phyloP scores from a whole-genome alignment of 2,888 invertebrate species.

The Parochlus steinenii region DNA sequence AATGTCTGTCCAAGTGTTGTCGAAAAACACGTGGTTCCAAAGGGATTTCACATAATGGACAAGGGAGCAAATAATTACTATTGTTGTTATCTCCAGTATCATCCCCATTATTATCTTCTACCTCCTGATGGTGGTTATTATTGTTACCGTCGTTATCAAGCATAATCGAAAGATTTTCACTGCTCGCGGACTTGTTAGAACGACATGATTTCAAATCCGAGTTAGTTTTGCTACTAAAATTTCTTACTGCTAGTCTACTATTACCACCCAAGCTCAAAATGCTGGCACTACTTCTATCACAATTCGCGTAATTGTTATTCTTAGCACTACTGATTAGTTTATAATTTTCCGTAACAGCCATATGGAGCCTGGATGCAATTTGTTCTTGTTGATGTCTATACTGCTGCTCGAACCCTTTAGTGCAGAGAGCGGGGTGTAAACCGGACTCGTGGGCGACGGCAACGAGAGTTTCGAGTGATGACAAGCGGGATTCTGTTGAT shows the following conservation, averaged over 20 bases:
- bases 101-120: constrained; percentile 2
- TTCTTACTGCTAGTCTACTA: constrained; percentile 22
- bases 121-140: constrained; percentile 8
- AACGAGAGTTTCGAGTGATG: constrained; percentile 14
- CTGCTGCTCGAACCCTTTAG: constrained; percentile 4
- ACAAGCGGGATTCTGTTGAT: too few species aligned
- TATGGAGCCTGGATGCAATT: constrained; percentile 11
- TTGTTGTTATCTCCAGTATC: constrained; percentile 16
- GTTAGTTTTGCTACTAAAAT: constrained; percentile 8
- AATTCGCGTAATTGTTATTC: too few species aligned
- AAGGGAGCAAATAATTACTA: constrained; percentile 33
- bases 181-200: constrained; percentile 9
- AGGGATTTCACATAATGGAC: constrained; percentile 56
- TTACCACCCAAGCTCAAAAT: constrained; percentile 14
- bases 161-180: constrained; percentile 9
- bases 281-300: not conserved
- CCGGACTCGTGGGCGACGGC: constrained; percentile 10
- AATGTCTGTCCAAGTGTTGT: constrained; percentile 63
- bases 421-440: constrained; percentile 1
- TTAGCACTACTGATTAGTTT: too few species aligned
- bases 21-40: constrained; percentile 48
- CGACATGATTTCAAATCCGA: constrained; percentile 12
- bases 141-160: constrained; percentile 10
- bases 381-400: constrained; percentile 12
- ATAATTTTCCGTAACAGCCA: constrained; percentile 12